phyloP scores from a whole-genome alignment of 2,113 vertebrate genomes.

The Spizaetus ornatus region DNA sequence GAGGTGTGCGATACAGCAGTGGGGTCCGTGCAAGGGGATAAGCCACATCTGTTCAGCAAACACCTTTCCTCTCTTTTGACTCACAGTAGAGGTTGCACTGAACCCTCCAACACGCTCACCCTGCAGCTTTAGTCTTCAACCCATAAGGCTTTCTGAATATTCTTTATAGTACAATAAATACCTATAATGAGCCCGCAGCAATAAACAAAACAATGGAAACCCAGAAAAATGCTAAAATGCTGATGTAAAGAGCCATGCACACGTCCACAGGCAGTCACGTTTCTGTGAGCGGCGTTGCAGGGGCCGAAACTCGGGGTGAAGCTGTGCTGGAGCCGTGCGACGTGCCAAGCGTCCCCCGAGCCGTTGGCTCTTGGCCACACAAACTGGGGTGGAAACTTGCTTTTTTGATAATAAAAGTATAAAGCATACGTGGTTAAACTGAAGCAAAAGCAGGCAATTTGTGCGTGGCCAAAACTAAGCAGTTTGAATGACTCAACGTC shows the following conservation, averaged over 20 bases:
- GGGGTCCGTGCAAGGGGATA: neutral
- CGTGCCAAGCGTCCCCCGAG: neutral
- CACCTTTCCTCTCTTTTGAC: neutral
- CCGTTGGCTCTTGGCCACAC: neutral
- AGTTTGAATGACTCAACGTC: neutral
- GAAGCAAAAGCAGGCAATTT: neutral
- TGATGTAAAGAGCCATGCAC: fast-evolving
- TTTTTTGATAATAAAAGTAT: neutral
- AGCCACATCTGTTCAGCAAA: neutral
- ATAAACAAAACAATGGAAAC: neutral
- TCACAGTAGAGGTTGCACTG: no score
- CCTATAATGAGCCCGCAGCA: neutral
- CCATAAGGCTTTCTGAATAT: neutral
- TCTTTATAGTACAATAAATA: neutral
- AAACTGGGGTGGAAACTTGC: neutral
- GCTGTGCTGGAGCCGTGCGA: neutral
- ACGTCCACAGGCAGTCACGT: fast-evolving
- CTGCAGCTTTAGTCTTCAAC: neutral
- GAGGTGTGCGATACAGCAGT: fast-evolving
- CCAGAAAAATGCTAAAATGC: neutral
- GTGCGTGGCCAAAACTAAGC: fast-evolving
- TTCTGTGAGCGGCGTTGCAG: fast-evolving
- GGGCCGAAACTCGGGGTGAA: neutral
- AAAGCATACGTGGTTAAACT: neutral
- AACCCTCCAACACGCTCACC: neutral